Percentiles rank a stretch among this genome's conserved stretches.
Conservation (phyloP, 1,140 invertebrate species). For the Cephus cinctus region DNA sequence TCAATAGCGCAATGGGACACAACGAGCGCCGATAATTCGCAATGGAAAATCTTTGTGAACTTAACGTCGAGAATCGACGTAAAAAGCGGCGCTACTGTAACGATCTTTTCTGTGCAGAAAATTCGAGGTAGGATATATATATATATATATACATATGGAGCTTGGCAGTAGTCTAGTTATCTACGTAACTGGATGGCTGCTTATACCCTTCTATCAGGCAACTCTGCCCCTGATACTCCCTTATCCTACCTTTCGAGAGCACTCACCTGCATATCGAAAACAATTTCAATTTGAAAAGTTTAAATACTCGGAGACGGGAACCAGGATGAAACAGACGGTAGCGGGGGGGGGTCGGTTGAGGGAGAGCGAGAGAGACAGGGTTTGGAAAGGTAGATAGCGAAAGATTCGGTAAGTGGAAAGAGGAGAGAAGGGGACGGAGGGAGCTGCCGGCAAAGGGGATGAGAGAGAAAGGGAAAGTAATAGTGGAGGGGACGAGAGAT, state of each 20-base stretch:
- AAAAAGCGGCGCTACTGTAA: too few relatives aligned
- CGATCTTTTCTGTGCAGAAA: too few relatives aligned
- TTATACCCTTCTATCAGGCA: too few relatives aligned
- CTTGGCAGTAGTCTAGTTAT: too few relatives aligned
- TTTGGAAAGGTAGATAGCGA: slow-evolving; percentile 15
- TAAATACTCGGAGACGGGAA: slow-evolving; percentile 26
- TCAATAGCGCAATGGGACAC: too few relatives aligned
- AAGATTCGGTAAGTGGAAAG: slow-evolving; percentile 3
- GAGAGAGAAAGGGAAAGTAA: slow-evolving; percentile 12
- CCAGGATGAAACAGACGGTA: background rate
- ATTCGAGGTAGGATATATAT: too few relatives aligned
- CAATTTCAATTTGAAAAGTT: slow-evolving; percentile 51
- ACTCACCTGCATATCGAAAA: slow-evolving; percentile 43
- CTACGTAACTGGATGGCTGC: too few relatives aligned
- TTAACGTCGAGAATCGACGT: too few relatives aligned
- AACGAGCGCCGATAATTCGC: too few relatives aligned
- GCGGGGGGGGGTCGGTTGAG: slow-evolving; percentile 14
- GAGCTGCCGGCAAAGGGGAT: slow-evolving; percentile 3
- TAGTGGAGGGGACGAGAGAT: slow-evolving; percentile 10
- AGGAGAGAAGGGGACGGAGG: slow-evolving; percentile 16
- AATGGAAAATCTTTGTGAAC: too few relatives aligned
- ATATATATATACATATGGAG: too few relatives aligned
- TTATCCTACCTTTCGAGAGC: slow-evolving; percentile 28
- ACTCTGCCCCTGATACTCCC: too few relatives aligned
- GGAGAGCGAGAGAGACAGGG: slow-evolving; percentile 16